Base-by-base conservation (phyloP, 2,797 vertebrate species). In the Ptychobarbus kaznakovi region DNA sequence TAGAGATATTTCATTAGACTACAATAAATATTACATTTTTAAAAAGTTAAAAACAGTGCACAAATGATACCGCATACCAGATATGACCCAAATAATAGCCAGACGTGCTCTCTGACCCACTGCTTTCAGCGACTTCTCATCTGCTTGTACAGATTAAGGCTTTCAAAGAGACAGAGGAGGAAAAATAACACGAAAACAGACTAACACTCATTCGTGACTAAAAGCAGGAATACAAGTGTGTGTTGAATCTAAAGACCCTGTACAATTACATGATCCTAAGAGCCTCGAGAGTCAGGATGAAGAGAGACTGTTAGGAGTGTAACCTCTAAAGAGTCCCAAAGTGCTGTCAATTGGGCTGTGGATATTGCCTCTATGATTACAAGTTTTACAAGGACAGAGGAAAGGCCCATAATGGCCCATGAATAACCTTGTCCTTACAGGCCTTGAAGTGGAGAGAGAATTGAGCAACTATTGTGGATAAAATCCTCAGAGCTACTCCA, bases 341-440 rank as follows among this genome's bases (percentile, higher is more conserved):
- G 66, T 85, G 76, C 83, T 65, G 77, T 85, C 66, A 85, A 63
- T 73, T 56, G 51, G 83, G 42, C 66, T 80, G 51, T 85, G 83
- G 68, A 80, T 80, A 63, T 85, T 73, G 66, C 76, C 66, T 80
- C 51, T 15, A 79, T 85, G 83, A 85, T 85, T 85, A 85, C 53
- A 85, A 79, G 76, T 69, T 85, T 80, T 73, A 85, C 76, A 85
- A 85, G 83, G 65, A 72, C 40, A 73, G 66, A 49, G 83, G 66
- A 80, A 84, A 83, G 81, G 61, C 77, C 83, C 82, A 69, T 84
- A 58, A 74, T 85, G 82, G 80, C 79, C 80, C 65, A 74, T 28
- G 6, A 74, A 77, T 79, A 68, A 76, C 83, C 70, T 79, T 81
- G 25, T 74, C 68, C 49, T 49, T 11, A 28, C 32, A 80, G 13